Base-by-base conservation (phyloP, 2,113 vertebrate species). In the Ailuropoda melanoleuca region DNA sequence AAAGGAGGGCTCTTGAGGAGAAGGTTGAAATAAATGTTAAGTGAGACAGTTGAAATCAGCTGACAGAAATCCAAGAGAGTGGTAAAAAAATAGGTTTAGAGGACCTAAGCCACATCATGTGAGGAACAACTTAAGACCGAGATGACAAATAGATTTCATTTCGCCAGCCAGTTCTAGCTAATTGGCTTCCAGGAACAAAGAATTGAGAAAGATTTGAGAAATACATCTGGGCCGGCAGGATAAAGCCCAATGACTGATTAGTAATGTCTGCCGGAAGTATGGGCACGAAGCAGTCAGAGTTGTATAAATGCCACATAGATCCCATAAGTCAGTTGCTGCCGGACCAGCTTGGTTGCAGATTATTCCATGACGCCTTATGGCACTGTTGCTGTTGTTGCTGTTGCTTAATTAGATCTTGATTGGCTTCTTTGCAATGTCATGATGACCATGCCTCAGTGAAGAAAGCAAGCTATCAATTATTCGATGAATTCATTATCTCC, bases 111-210 rank as follows among this genome's bases (percentile, higher is more conserved):
- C 10, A 72, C 64, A 89, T 82, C 64, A 81, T 55, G 60, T 53
- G 21, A 97, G 12, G 64, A 96, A 74, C 86, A 60, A 60, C 85
- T 1, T 85, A 93, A 95, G 85, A 93, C 68, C 93, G 4, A 39
- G 13, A 46, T 96, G 53, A 89, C 77, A 95, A 89, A 90, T 31
- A 87, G 60, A 95, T 87, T 93, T 92, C 37, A 96, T 95, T 90
- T 95, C 68, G 4, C 74, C 48, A 90, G n/a, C 39, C 83, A 87
- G 70, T 55, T 93, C 60, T 83, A 86, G 58, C 31, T 93, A 96
- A 97, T 95, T 95, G 78, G 12, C 46, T 97, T 53, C 93, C 92
- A 87, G 62, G 29, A 84, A 68, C 39, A 60, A 29, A 53, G 83
- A 95, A 90, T n/a, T 89, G 78, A 96, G 48, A 96, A 83, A 68